A percentile compares a stretch with the other conserved stretches of the same genome.
These are phyloP conservation scores for Phodopus roborovskii DNA, from an alignment of 2,113 vertebrate species.

Conservation along the genomic window DNA sequence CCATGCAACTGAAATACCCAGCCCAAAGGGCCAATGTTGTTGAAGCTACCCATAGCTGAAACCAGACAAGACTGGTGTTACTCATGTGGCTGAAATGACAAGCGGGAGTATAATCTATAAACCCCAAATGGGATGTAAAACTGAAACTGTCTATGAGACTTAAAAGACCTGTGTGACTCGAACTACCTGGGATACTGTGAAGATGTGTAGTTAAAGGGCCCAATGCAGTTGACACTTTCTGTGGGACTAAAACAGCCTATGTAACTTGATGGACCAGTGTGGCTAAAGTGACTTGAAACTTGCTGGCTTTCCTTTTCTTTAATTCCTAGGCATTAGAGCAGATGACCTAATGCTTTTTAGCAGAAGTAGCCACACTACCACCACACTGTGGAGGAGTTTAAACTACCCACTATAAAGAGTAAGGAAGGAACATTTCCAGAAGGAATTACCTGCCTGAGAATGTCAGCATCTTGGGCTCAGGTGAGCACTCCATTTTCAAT, in stretches of 20 bases:
- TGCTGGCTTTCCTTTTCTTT: too few species aligned
- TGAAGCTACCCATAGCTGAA: not conserved
- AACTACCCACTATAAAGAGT: not conserved
- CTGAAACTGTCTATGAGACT: not conserved
- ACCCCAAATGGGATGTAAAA: not conserved
- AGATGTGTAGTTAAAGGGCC: not conserved
- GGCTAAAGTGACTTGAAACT: not conserved
- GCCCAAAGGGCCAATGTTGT: too few species aligned
- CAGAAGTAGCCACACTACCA: not conserved
- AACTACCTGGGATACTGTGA: not conserved
- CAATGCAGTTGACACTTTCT: too few species aligned
- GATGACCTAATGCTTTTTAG: not conserved
- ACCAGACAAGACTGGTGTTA: not conserved
- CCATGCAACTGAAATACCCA: rapidly evolving
- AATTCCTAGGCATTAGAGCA: not conserved
- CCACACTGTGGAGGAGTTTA: not conserved
- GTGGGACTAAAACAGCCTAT: not conserved
- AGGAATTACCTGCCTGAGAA: not conserved
- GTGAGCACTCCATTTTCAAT: not conserved
- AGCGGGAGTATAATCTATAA: not conserved
- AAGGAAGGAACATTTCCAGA: not conserved
- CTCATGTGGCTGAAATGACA: not conserved
- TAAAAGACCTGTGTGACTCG: not conserved
- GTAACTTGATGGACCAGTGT: not conserved
- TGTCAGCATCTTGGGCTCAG: not conserved